These are phyloP conservation scores for Dermolepida albohirtum DNA, from an alignment of 2,888 invertebrate genomes.

Conservation along the genomic window DNA sequence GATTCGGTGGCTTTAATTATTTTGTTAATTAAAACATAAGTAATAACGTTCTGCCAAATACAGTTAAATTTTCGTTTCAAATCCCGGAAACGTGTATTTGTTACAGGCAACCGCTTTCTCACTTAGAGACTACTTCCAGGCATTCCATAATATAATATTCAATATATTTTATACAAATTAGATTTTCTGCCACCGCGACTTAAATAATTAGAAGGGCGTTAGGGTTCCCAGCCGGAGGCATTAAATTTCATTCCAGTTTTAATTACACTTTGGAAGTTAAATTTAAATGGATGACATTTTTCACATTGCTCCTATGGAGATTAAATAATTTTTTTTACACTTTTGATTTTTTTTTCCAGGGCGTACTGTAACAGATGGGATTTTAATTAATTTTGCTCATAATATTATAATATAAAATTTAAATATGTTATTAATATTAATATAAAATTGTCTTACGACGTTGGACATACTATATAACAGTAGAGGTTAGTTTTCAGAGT, in stretches of 20 bases:
- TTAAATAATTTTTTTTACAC: constrained; percentile 7
- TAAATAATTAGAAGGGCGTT: constrained; percentile 52
- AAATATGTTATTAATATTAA: no score
- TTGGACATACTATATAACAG: no score
- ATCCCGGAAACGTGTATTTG: constrained; percentile 16
- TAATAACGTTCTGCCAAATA: neutral
- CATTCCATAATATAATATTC: constrained; percentile 50
- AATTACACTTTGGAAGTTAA: constrained; percentile 39
- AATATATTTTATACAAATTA: constrained; percentile 54
- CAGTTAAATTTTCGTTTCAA: neutral
- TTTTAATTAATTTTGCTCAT: no score
- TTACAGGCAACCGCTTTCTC: constrained; percentile 3
- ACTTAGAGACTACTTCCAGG: constrained; percentile 8
- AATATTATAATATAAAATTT: no score
- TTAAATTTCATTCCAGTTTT: constrained; percentile 39
- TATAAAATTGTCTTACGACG: no score
- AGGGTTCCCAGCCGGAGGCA: constrained; percentile 37
- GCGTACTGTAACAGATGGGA: no score
- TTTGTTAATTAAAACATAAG: neutral
- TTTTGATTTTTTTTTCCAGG: neutral
- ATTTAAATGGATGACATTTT: constrained; percentile 35
- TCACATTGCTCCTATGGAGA: constrained; percentile 7
- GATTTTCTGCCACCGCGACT: constrained; percentile 50
- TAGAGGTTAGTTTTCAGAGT: no score
- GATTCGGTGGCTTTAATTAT: no score